Conservation (phyloP, 1,140 invertebrate species). For the Anoplolepis gracilipes region DNA sequence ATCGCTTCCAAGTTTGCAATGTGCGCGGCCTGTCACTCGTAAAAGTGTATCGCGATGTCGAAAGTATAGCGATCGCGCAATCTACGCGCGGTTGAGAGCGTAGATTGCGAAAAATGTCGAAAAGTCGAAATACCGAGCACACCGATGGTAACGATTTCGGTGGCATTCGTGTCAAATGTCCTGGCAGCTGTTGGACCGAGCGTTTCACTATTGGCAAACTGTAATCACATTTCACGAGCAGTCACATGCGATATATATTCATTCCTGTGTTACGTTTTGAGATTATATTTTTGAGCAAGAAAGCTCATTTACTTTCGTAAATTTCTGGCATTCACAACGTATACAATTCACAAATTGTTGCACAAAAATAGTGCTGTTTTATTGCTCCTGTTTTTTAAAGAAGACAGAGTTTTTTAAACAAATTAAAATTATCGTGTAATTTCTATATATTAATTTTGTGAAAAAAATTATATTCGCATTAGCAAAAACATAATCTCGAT, state of each 20-base stretch:
- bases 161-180: constrained; percentile 56
- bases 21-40: constrained; percentile 23
- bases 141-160: constrained; percentile 44
- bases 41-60: constrained; percentile 46
- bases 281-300: constrained; percentile 33
- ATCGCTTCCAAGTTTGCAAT: not conserved
- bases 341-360: constrained; percentile 4
- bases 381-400: not conserved
- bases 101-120: constrained; percentile 45
- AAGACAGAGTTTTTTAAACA: not conserved
- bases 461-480: constrained; percentile 13
- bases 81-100: constrained; percentile 17
- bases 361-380: not conserved
- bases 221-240: constrained; percentile 58
- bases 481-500: not conserved
- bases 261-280: constrained; percentile 45
- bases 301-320: not conserved
- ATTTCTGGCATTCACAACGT: constrained; percentile 27
- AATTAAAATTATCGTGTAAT: constrained; percentile 27
- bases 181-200: constrained; percentile 57
- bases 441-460: not conserved
- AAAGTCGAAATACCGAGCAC: constrained; percentile 48
- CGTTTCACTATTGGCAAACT: constrained; percentile 60
- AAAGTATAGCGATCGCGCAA: constrained; percentile 26
- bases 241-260: constrained; percentile 53